A percentile compares a stretch with the other conserved stretches of the same genome.
Conservation (phyloP, 1,140 invertebrate genomes). For the Gyrodactylus bullatarudis region DNA sequence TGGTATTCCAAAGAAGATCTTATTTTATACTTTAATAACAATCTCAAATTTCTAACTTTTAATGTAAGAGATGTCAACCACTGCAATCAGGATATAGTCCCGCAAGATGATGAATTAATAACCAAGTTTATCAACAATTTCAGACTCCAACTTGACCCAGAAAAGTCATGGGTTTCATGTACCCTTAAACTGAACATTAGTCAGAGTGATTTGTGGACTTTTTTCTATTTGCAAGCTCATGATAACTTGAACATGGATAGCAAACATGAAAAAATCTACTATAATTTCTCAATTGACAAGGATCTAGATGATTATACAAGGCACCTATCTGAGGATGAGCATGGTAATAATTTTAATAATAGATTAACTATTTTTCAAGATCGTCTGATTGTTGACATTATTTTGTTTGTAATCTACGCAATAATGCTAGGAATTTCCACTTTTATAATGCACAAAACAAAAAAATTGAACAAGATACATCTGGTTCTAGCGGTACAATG, state of each 20-base stretch:
- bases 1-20: not conserved
- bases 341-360: not conserved
- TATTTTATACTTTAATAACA: not conserved
- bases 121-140: not conserved
- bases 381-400: not conserved
- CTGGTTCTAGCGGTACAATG: not conserved
- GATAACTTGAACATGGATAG: not conserved
- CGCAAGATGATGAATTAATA: not conserved
- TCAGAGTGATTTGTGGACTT: not conserved
- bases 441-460: not conserved
- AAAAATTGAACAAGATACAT: not conserved
- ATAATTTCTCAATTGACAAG: not conserved
- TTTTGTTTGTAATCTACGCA: not conserved
- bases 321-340: not conserved
- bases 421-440: not conserved
- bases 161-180: not conserved
- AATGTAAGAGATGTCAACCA: too few species aligned
- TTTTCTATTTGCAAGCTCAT: not conserved
- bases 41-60: not conserved
- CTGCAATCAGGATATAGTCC: too few species aligned
- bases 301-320: not conserved
- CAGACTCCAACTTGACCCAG: not conserved
- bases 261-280: not conserved
- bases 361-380: not conserved
- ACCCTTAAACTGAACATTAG: not conserved